A percentile compares a stretch with the other conserved stretches of the same genome.
Conservation (phyloP, 1,140 invertebrate genomes). For the Zaprionus camerounensis region DNA sequence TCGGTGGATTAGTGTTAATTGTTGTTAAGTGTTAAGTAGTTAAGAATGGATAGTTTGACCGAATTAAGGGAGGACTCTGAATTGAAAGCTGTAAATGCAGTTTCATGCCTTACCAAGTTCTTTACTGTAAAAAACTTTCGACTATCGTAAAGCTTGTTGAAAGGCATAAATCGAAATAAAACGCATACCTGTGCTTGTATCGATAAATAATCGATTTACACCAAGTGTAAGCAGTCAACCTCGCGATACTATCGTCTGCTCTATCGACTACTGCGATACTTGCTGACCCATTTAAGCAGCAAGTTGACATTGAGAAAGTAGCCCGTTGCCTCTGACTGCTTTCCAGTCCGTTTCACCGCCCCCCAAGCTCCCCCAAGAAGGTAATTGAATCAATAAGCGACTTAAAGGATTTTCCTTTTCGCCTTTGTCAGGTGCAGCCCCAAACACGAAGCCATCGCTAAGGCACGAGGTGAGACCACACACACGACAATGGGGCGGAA, state of each 20-base stretch:
- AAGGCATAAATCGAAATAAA: too few relatives aligned
- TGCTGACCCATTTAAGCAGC: background rate
- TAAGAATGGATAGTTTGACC: too few relatives aligned
- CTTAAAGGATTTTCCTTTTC: constrained; percentile 8
- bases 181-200: background rate
- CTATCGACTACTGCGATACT: background rate
- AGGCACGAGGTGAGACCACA: background rate
- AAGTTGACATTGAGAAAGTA: background rate
- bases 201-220: background rate
- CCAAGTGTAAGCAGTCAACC: background rate
- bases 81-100: too few relatives aligned
- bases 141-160: background rate
- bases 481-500: constrained; percentile 3
- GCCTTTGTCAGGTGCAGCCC: background rate
- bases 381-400: constrained; percentile 10
- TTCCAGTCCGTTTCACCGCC: background rate
- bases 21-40: too few relatives aligned
- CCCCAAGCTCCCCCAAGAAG: background rate
- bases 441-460: constrained; percentile 8
- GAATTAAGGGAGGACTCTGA: too few relatives aligned
- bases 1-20: too few relatives aligned
- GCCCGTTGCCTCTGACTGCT: background rate
- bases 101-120: too few relatives aligned
- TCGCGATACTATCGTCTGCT: background rate
- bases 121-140: too few relatives aligned